Conservation (phyloP, 1,140 invertebrate species). For the Diachasmimorpha longicaudata region DNA sequence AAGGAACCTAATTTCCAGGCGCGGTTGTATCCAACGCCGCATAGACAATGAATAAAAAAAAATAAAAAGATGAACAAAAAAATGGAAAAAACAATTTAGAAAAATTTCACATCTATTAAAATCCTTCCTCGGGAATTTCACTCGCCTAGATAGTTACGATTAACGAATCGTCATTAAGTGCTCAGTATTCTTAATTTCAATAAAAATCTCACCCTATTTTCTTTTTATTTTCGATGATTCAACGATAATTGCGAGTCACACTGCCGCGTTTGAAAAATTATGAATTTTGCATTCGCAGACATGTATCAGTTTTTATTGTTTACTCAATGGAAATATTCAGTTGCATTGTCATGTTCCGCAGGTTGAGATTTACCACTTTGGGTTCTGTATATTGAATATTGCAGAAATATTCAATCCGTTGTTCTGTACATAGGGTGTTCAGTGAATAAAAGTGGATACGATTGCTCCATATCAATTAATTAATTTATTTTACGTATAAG, state of each 20-base stretch:
- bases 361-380: not conserved
- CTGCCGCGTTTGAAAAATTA: not conserved
- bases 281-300: not conserved
- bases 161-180: not conserved
- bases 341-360: not conserved
- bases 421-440: conserved; percentile 24
- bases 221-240: not conserved
- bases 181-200: not conserved
- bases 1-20: conserved; percentile 31
- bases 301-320: not conserved
- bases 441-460: conserved; percentile 16
- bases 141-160: not conserved
- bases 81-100: not conserved
- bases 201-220: not conserved
- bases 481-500: not conserved
- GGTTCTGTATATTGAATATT: not conserved
- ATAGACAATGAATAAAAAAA: conserved; percentile 12
- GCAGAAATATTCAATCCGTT: not conserved
- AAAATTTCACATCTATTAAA: not conserved
- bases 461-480: not conserved
- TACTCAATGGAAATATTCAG: not conserved
- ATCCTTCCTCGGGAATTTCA: not conserved
- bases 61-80: not conserved
- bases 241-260: not conserved
- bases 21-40: not conserved